Evolutionary conservation across 2,113 vertebrate species (phyloP), one percentile per base, ranked within the genome.

Genomic region (Tetraodon nigroviridis): DNA sequence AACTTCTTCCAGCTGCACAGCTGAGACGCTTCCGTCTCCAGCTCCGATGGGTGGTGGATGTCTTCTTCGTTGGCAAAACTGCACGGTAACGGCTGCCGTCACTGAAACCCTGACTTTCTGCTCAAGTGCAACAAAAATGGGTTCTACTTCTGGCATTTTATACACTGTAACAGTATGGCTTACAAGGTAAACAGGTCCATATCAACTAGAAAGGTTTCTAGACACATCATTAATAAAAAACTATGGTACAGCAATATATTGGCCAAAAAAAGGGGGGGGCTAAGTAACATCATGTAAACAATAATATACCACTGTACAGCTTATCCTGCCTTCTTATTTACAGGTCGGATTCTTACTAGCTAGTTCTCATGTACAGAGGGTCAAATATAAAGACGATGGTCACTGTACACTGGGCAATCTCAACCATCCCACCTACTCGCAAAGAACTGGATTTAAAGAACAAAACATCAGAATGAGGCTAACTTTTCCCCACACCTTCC

Each of bases 211-310:
- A 90, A 87, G 85, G 85, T 84, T 88, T 57, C 67, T 82, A 88
- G 84, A 92, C 88, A 89, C 67, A 79, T 86, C 73, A 85, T 88
- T 75, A 84, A 77, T 89, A 81, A 76, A 27, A 89, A 85, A 85
- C 80, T 87, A 92, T 87, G 86, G 56, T 80, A 91, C 69, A 89
- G 65, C 70, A 73, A 90, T 86, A 90, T 84, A 87, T 92, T 95
- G 93, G 93, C 92, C 92, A 89, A 84, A 61, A 90, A 76, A 42
- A 51, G 58, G 86, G 70, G 65, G 90, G 76, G 90, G 79, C 90
- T 92, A 92, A 85, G 91, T 88, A 92, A 94, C 88, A 91, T 92
- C 88, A 90, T 94, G 94, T 97, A 98, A 96, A 99, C 94, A 92
- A 92, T 92, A 86, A 89, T 87, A 94, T 91, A 93, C 83, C 91